Conservation (phyloP, 2,797 vertebrate genomes). For the Ctenosaura bakeri region DNA sequence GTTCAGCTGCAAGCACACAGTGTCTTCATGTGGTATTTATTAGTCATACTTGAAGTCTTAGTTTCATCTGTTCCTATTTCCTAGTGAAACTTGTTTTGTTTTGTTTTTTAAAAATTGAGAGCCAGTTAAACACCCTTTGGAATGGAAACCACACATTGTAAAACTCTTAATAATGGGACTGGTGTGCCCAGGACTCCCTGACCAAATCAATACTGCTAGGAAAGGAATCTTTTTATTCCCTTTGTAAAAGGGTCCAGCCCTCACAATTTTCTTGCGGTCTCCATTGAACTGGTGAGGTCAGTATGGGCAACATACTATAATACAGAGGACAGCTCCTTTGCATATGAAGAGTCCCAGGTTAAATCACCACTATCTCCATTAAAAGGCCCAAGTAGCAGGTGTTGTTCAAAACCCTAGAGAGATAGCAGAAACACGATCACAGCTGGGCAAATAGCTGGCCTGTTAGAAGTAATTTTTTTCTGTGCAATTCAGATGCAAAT, state of each 20-base stretch:
- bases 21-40: not conserved
- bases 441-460: not conserved
- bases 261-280: not conserved
- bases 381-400: not conserved
- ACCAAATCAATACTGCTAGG: not conserved
- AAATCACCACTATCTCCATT: not conserved
- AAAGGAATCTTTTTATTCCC: not conserved
- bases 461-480: not conserved
- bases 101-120: not conserved
- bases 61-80: constrained; percentile 18
- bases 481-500: not conserved
- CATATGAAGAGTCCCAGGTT: not conserved
- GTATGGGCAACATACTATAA: no score
- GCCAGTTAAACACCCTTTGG: constrained; percentile 9
- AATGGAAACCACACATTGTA: constrained; percentile 18
- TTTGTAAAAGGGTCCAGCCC: constrained; percentile 29
- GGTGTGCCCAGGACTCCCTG: constrained; percentile 15
- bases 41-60: constrained; percentile 20
- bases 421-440: not conserved
- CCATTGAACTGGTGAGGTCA: not conserved
- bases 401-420: not conserved
- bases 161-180: constrained; percentile 31
- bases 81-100: not conserved
- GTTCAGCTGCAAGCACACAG: constrained; percentile 11
- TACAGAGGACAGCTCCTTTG: not conserved